A percentile compares a stretch with the other conserved stretches of the same genome.
phyloP scores from a whole-genome alignment of 2,888 invertebrate species.

The Ptychoptera albimana region DNA sequence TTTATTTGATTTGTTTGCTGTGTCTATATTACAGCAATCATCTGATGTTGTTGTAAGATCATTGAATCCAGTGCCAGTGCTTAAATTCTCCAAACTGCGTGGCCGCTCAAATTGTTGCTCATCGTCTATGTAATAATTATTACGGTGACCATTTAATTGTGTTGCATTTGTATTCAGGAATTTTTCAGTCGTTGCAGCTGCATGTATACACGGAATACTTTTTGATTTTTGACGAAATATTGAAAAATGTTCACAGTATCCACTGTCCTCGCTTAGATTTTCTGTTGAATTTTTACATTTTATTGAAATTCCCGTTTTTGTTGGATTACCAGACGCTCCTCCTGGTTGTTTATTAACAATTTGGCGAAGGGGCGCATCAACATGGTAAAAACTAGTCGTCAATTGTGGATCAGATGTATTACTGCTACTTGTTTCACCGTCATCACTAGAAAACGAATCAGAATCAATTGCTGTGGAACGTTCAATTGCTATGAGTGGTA shows the following conservation, averaged over 20 bases:
- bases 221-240: conserved; percentile 26
- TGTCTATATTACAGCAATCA: no score
- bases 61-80: no score
- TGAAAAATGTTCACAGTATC: conserved; percentile 43
- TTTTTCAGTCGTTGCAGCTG: neutral
- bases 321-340: no score
- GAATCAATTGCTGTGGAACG: conserved; percentile 5
- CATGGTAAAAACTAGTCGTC: no score
- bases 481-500: neutral
- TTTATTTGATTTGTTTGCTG: no score
- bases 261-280: conserved; percentile 67
- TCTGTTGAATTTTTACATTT: conserved; percentile 46
- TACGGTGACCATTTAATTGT: neutral
- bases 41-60: no score
- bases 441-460: conserved; percentile 3
- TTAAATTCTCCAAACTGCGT: conserved; percentile 3
- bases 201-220: conserved; percentile 23
- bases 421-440: conserved; percentile 1
- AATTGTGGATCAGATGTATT: no score
- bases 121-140: neutral
- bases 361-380: no score
- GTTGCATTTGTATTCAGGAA: neutral
- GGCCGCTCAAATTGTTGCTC: neutral
- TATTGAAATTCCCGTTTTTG: neutral
- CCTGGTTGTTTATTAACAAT: no score